These are phyloP conservation scores for Scelioninae gen. 1 DNA, from an alignment of 2,888 invertebrate species.

Conservation along the genomic window DNA sequence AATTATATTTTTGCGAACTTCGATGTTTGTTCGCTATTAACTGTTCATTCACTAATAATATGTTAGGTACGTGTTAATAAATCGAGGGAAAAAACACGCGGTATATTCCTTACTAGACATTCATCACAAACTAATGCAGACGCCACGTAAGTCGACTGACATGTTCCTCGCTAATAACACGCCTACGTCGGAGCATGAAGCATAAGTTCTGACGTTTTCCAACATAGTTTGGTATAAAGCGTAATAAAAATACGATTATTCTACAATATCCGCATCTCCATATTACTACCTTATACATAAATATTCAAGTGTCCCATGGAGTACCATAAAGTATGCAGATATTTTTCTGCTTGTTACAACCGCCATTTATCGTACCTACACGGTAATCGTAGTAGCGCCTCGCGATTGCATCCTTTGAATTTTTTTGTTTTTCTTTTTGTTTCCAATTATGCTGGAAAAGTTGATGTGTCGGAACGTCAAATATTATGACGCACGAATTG, in stretches of 20 bases:
- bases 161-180: slow-evolving; percentile 67
- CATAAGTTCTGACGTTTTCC: slow-evolving; percentile 62
- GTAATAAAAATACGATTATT: slow-evolving; percentile 63
- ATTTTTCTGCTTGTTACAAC: slow-evolving; percentile 59
- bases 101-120: slow-evolving; percentile 51
- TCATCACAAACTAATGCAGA: slow-evolving; percentile 65
- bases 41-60: slow-evolving; percentile 52
- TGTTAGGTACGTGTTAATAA: slow-evolving; percentile 41
- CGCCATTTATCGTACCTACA: slow-evolving; percentile 45
- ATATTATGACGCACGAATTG: neutral
- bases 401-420: slow-evolving; percentile 30
- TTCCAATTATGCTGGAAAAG: neutral
- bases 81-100: slow-evolving; percentile 19
- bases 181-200: slow-evolving; percentile 57
- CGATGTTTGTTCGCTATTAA: slow-evolving; percentile 49
- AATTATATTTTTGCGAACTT: slow-evolving; percentile 34
- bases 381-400: slow-evolving; percentile 33
- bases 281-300: slow-evolving; percentile 60
- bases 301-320: slow-evolving; percentile 63
- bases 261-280: slow-evolving; percentile 61
- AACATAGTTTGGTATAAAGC: slow-evolving; percentile 52
- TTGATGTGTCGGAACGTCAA: neutral
- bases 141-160: slow-evolving; percentile 65
- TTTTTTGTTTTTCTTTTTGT: slow-evolving; percentile 5
- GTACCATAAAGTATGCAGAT: slow-evolving; percentile 60